Evolutionary conservation across 2,797 vertebrate genomes (phyloP).

Genomic region (Melanogrammus aeglefinus): DNA sequence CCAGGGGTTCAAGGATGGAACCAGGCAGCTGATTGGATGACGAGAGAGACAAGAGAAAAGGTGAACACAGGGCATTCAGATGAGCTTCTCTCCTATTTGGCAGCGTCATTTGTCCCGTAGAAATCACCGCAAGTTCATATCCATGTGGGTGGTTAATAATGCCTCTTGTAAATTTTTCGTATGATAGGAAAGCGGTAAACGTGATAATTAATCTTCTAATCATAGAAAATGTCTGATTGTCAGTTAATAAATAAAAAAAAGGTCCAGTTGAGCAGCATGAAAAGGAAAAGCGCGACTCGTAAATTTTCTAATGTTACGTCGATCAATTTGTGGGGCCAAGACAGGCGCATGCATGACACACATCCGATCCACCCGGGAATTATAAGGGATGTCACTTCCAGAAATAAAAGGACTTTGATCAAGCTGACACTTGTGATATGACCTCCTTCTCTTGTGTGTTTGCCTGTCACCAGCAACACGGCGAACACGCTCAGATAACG

Average conservation of each 20-base stretch:
- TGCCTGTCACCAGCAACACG: background rate
- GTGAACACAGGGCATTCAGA: conserved; percentile 9
- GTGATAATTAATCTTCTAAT: background rate
- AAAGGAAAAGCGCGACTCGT: background rate
- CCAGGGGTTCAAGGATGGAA: conserved; percentile 16
- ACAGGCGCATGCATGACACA: background rate
- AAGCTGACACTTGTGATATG: background rate
- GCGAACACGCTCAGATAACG: background rate
- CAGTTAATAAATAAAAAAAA: background rate
- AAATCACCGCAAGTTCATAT: background rate
- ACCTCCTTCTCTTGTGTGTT: background rate
- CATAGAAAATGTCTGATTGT: background rate
- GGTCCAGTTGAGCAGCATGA: background rate
- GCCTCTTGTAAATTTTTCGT: background rate
- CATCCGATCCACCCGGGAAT: background rate
- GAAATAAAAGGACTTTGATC: background rate
- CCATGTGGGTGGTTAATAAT: background rate
- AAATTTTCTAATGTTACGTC: background rate
- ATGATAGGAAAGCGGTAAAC: background rate
- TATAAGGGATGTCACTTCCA: background rate
- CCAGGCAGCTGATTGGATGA: background rate
- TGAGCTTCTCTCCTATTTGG: background rate
- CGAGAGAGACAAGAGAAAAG: background rate
- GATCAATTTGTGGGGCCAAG: background rate
- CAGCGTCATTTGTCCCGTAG: background rate